phyloP scores from a whole-genome alignment of 2,797 vertebrate species.

The Kryptopterus vitreolus region DNA sequence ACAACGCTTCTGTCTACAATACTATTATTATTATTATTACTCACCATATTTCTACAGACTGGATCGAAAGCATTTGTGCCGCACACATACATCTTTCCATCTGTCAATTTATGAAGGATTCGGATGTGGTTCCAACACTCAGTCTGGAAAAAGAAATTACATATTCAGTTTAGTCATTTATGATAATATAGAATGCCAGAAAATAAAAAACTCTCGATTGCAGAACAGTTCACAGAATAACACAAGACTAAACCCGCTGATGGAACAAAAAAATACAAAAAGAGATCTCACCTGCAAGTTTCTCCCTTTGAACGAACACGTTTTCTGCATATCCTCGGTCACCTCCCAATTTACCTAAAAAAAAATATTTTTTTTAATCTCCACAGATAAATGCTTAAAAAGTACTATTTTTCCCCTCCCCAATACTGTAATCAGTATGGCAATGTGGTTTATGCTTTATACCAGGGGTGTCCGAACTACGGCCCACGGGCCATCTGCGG shows the following conservation, averaged over 20 bases:
- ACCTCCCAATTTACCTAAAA: conserved; percentile 74
- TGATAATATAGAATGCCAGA: not conserved
- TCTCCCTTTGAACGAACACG: conserved; percentile 73
- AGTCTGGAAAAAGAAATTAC: conserved; percentile 63
- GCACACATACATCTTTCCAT: conserved; percentile 74
- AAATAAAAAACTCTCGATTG: not conserved
- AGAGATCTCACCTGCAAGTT: conserved; percentile 26
- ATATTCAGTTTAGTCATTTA: not conserved
- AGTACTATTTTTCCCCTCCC: too few relatives aligned
- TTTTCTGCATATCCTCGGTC: conserved; percentile 50
- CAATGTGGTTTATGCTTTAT: too few relatives aligned
- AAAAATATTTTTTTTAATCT: not conserved
- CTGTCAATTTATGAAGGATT: conserved; percentile 67
- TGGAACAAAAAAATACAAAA: too few relatives aligned
- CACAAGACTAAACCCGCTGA: not conserved
- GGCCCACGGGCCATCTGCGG: too few relatives aligned
- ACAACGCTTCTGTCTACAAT: not conserved
- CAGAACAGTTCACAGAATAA: not conserved
- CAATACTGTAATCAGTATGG: too few relatives aligned
- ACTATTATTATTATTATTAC: conserved; percentile 23
- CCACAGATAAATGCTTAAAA: not conserved
- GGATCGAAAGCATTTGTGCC: conserved; percentile 81
- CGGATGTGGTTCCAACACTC: conserved; percentile 82
- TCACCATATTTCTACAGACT: conserved; percentile 76
- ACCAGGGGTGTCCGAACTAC: too few relatives aligned